Percentiles rank a stretch among this genome's conserved stretches.
phyloP scores from a whole-genome alignment of 2,113 vertebrate genomes.

The Cryptomyrus ogoouensis region DNA sequence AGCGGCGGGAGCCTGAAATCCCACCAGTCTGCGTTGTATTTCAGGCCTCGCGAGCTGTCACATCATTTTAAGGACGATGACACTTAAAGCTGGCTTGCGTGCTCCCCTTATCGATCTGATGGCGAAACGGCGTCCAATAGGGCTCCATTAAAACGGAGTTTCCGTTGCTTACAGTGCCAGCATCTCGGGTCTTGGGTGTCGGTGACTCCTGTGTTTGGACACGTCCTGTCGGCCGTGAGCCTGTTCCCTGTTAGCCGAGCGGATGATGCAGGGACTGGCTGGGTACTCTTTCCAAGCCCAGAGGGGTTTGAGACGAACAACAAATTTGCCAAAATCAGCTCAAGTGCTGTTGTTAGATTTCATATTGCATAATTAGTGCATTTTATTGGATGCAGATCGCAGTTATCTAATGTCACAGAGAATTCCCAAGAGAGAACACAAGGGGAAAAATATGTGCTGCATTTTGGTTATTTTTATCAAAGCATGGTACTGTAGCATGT shows the following conservation, averaged over 20 bases:
- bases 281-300: neutral
- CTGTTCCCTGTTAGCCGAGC: neutral
- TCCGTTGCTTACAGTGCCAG: conserved; percentile 1
- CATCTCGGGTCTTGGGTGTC: neutral
- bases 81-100: neutral
- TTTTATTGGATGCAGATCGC: neutral
- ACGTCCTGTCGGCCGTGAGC: neutral
- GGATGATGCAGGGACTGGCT: neutral
- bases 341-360: neutral
- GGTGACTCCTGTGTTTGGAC: conserved; percentile 4
- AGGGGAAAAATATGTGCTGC: neutral
- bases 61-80: conserved; percentile 13
- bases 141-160: conserved; percentile 11
- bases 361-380: neutral
- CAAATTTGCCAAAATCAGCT: neutral
- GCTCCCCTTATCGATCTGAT: conserved; percentile 5
- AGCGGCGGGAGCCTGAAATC: neutral
- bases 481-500: neutral
- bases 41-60: neutral
- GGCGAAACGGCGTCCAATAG: neutral
- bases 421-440: neutral
- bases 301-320: neutral
- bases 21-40: neutral
- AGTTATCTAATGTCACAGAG: neutral
- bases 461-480: neutral